A percentile compares a stretch with the other conserved stretches of the same genome.
These are phyloP conservation scores for Ormyrus thymus DNA, from an alignment of 2,888 invertebrate species.

Conservation along the genomic window DNA sequence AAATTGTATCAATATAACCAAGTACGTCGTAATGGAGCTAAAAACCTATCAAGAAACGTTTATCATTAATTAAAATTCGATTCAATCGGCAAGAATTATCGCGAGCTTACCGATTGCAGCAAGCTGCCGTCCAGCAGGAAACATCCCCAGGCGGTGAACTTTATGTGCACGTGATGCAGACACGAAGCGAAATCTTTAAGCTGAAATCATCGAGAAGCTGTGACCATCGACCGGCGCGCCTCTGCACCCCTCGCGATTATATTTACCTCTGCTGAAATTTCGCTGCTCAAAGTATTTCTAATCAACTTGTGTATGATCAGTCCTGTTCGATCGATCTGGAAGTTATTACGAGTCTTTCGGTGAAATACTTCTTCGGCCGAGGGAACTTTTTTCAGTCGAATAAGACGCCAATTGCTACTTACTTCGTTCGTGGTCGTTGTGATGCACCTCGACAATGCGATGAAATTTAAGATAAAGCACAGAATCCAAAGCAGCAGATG, in stretches of 20 bases:
- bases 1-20: constrained; percentile 38
- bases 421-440: constrained; percentile 25
- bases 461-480: constrained; percentile 4
- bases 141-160: constrained; percentile 45
- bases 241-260: no score
- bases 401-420: background rate
- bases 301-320: constrained; percentile 33
- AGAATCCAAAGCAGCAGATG: constrained; percentile 4
- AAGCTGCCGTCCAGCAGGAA: constrained; percentile 36
- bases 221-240: background rate
- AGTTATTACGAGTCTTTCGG: constrained; percentile 3
- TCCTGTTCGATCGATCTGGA: constrained; percentile 41
- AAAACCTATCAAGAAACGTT: constrained; percentile 19
- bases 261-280: constrained; percentile 34
- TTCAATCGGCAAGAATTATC: background rate
- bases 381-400: background rate
- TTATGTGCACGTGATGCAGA: constrained; percentile 11
- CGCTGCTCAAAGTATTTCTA: constrained; percentile 16
- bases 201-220: constrained; percentile 19
- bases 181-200: constrained; percentile 33
- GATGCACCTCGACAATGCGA: constrained; percentile 15
- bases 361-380: background rate
- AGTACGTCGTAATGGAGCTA: constrained; percentile 42
- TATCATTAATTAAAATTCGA: no score
- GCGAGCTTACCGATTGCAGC: constrained; percentile 32